phyloP scores from a whole-genome alignment of 2,888 invertebrate species.

The Drosophila melanocephala region DNA sequence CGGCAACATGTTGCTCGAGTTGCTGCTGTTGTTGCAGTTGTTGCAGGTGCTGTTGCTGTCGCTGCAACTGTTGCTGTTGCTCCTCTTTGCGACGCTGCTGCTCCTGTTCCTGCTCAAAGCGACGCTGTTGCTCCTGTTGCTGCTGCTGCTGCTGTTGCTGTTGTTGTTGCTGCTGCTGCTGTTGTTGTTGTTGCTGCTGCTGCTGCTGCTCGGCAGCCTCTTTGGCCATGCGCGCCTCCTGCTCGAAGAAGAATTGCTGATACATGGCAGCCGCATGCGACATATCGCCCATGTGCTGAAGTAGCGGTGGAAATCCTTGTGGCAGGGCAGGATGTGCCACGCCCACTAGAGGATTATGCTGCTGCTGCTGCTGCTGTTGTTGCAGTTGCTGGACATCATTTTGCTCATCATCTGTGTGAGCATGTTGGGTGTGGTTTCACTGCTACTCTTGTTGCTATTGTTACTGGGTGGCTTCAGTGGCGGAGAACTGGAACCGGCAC shows the following conservation, averaged over 20 bases:
- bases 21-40: constrained; percentile 86
- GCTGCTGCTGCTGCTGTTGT: constrained; percentile 85
- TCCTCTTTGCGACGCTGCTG: constrained; percentile 84
- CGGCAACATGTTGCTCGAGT: constrained; percentile 72
- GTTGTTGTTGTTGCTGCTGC: constrained; percentile 87
- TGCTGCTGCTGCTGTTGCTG: constrained; percentile 86
- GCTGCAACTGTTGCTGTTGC: constrained; percentile 85
- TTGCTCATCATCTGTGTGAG: constrained; percentile 89
- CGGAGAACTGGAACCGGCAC: constrained; percentile 75
- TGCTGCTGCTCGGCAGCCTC: constrained; percentile 88
- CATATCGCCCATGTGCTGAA: constrained; percentile 87
- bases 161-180: constrained; percentile 86
- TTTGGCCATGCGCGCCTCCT: constrained; percentile 91
- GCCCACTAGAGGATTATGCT: constrained; percentile 85
- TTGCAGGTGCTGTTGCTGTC: constrained; percentile 85
- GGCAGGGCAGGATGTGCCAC: constrained; percentile 86
- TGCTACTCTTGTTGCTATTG: constrained; percentile 57
- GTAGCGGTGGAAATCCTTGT: constrained; percentile 87
- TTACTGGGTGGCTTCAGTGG: constrained; percentile 55
- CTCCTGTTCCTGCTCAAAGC: constrained; percentile 87
- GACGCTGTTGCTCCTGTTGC: constrained; percentile 87
- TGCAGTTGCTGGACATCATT: constrained; percentile 88
- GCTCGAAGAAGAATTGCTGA: constrained; percentile 92
- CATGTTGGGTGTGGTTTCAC: constrained; percentile 86
- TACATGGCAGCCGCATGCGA: constrained; percentile 90